These are phyloP conservation scores for Enteromius argenteus DNA, from an alignment of 2,797 vertebrate species.

Conservation along the genomic window DNA sequence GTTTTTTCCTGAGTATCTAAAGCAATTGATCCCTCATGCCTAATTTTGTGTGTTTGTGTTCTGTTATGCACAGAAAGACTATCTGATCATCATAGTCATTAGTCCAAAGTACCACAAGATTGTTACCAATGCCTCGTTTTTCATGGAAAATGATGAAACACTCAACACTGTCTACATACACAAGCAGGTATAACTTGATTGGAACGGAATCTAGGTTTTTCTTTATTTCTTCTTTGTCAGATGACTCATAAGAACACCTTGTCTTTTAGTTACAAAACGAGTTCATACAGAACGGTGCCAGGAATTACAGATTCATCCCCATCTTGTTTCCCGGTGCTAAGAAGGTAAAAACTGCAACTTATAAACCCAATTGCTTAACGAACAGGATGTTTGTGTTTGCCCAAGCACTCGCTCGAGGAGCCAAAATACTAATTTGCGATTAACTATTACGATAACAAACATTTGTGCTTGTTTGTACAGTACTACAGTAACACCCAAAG, in stretches of 20 bases:
- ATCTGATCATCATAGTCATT: constrained; percentile 86
- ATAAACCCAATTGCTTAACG: neutral
- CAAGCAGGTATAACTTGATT: constrained; percentile 76
- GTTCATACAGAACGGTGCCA: constrained; percentile 86
- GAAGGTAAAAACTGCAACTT: constrained; percentile 70
- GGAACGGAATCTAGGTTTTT: neutral
- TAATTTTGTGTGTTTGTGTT: neutral
- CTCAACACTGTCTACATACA: constrained; percentile 85
- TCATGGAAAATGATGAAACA: constrained; percentile 79
- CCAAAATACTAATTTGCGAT: constrained; percentile 1
- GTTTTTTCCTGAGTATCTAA: neutral
- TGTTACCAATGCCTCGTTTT: constrained; percentile 72
- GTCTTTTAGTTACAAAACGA: constrained; percentile 81
- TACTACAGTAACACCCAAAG: neutral
- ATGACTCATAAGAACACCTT: neutral
- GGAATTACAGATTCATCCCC: constrained; percentile 86
- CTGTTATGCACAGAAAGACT: constrained; percentile 73
- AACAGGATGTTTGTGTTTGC: neutral
- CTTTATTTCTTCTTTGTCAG: neutral
- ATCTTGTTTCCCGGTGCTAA: constrained; percentile 83
- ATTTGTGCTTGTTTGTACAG: constrained; percentile 16
- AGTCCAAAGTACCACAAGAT: constrained; percentile 84
- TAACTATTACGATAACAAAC: neutral
- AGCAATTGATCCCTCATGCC: neutral
- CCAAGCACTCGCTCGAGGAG: neutral